Evolutionary conservation across 1,140 invertebrate species (phyloP), one percentile per base, ranked within the genome.

Genomic region (Caenorhabditis brenneri): DNA sequence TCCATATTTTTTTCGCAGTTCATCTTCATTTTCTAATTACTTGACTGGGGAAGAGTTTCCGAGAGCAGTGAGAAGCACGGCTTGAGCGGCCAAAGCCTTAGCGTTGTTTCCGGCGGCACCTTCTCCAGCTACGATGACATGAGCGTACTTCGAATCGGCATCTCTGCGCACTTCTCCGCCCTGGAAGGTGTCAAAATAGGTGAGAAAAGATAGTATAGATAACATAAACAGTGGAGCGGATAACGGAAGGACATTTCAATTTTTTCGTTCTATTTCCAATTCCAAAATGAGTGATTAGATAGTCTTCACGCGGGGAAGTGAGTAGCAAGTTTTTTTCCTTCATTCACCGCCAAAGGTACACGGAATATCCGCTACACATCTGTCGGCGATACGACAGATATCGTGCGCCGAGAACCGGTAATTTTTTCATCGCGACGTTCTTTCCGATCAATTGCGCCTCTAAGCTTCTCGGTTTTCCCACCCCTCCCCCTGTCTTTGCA

Each of bases 111-210:
- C 79, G 1, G 74, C 49, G 19, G 87, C 88, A 31, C 89, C 89
- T 55, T 90, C 83, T 42, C 89, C 89, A 48, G 85, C 89, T 53
- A 90, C 58, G 36, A 87, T 82, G 33, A 90, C 90, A 84, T 90
- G 89, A 19, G 89, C 90, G 27, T 87, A 51, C 16, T 39, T 48
- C 3, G 80, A 69, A 39, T 51, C 36, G 15, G 39, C 87, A 2
- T 74, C 53, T 33, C 86, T 80, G 36, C 89, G 88, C 24, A 79
- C 46, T 58, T 91, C 89, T n/a, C 85, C 85, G 16, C 90, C 90
- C 46, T 86, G 65, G 31, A 33, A 51, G 48, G 51, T 29, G 15
- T 12, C 60, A 60, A 60, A 81, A 42, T 5, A 12, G 33, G 65
- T 42, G 65, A 74, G 36, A 74, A 74, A 42, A 33, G 36, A 42